phyloP scores from a whole-genome alignment of 37 sponge, comb jelly and placozoan species.

The Agelas oroides region DNA sequence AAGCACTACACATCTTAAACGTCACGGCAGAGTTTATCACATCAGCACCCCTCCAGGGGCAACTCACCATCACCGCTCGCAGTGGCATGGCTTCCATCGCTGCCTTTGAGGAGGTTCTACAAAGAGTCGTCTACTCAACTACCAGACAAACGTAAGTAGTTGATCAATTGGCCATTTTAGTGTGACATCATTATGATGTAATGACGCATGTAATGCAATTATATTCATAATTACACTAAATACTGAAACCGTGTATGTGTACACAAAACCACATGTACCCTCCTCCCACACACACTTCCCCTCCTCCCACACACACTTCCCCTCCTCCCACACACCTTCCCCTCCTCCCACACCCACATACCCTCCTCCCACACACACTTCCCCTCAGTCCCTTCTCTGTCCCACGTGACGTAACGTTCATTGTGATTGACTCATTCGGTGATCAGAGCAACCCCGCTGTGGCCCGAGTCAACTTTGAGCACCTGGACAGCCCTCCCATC shows the following conservation, averaged over 20 bases:
- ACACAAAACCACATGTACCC: too few species aligned
- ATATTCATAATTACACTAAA: too few species aligned
- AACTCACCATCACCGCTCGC: not conserved
- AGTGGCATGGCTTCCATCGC: slow-evolving; percentile 1
- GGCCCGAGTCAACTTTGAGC: slow-evolving; percentile 34
- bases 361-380: not conserved
- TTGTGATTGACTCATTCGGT: slow-evolving; percentile 15
- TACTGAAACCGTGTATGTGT: too few species aligned
- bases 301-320: too few species aligned
- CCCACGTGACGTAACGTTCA: slow-evolving; percentile 27
- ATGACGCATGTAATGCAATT: too few species aligned
- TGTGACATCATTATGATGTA: too few species aligned
- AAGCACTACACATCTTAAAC: not conserved
- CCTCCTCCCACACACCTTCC: not conserved
- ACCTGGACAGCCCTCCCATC: slow-evolving; percentile 61
- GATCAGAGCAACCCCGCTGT: slow-evolving; percentile 23
- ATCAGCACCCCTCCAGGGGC: not conserved
- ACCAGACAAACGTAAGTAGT: not conserved
- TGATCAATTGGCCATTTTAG: too few species aligned
- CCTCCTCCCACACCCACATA: too few species aligned
- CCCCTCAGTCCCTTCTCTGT: not conserved
- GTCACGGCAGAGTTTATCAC: slow-evolving; percentile 2
- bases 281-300: too few species aligned
- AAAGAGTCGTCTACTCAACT: slow-evolving; percentile 31
- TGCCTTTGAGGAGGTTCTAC: slow-evolving; percentile 41